Evolutionary conservation across 2,888 invertebrate species (phyloP), one percentile per base, ranked within the genome.

Genomic region (Pterobdella sp.): DNA sequence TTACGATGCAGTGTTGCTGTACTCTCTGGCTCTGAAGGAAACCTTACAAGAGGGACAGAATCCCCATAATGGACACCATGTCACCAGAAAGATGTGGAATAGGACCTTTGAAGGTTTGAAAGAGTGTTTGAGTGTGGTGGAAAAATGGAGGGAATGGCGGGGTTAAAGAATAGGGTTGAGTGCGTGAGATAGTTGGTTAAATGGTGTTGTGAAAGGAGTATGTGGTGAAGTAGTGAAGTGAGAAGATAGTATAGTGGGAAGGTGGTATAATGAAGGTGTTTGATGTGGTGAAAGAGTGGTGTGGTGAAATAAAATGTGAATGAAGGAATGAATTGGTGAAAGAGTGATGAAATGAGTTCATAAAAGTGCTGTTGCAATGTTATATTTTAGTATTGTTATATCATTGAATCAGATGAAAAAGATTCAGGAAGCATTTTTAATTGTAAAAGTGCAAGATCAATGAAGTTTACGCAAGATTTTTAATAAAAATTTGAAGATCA

Each of bases 1-100:
- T 84, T 94, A 95, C 84, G 96, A 98, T 81, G 95, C 95, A 0
- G 93, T 97, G 18, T 87, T 96, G 0, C 88, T 98, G 52, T 97
- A 95, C 84, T 92, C 94, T 0, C 87, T 91, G 73, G 94, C 94
- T 0, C 86, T 97, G 7, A 94, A 94, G 81, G 91, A 93, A 78
- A 93, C 93, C 34, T 85, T 95, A 63, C 82, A 79, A 31, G 85
- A 82, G 1, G 86, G 81, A 78, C 77, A 80, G 29, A 82, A 82
- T 67, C 82, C 85, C 10, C 81, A 91, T 37, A 90, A 93, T 81
- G 96, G 96, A 0, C 89, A 89, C n/a, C 89, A 90, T 69, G 88
- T 94, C 76, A 90, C 92, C 1, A 85, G 87, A 65, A 87, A 89
- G 77, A 94, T 94, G 92, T 91, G 91, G 90, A 91, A 91, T 78